Evolutionary conservation across 2,888 invertebrate genomes (phyloP), one percentile per base, ranked within the genome.

Genomic region (Hydrotaea diabolus): DNA sequence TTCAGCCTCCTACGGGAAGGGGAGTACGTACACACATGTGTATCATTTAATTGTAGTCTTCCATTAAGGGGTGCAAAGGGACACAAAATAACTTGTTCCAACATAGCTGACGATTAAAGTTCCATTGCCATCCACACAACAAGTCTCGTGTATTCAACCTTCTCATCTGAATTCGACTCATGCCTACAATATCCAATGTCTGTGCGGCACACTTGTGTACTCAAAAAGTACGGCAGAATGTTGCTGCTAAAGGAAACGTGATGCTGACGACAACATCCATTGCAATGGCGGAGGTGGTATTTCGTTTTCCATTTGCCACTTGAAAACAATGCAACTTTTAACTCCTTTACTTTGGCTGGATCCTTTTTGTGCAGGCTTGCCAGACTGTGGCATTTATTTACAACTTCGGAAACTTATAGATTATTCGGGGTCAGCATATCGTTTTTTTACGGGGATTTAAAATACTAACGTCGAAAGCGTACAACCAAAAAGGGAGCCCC

Each of bases 241-340:
- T 71, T 77, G 36, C 55, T 26, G 0, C 57, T 43, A 72, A 77
- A 7, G 7, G 7, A 71, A 84, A 81, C 81, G 84, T 78, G 84
- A 81, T 43, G 17, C 39, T 43, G 66, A 19, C 7, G 66, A 39
- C 17, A 39, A 62, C 31, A n/a, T 17, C n/a, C 17, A 17, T 64
- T 36, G 36, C 17, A 36, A 11, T 31, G 31, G 36, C n/a, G 64
- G 36, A 36, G 11, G 11, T 31, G 64, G 39, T 64, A 5, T 59
- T 13, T 23, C 23, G 13, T 26, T 59, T 26, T 23, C 4, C 59
- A 19, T 21, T 66, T 43, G 66, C 21, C 66, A 17, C 21, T 43
- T 19, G 66, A 66, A 31, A 15, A 66, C 66, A 66, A 66, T 21
- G 66, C 39, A 66, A 66, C 39, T 66, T 66, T 66, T 76, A 73